Evolutionary conservation across 2,113 vertebrate genomes (phyloP).

Genomic region (Misgurnus mizolepis): DNA sequence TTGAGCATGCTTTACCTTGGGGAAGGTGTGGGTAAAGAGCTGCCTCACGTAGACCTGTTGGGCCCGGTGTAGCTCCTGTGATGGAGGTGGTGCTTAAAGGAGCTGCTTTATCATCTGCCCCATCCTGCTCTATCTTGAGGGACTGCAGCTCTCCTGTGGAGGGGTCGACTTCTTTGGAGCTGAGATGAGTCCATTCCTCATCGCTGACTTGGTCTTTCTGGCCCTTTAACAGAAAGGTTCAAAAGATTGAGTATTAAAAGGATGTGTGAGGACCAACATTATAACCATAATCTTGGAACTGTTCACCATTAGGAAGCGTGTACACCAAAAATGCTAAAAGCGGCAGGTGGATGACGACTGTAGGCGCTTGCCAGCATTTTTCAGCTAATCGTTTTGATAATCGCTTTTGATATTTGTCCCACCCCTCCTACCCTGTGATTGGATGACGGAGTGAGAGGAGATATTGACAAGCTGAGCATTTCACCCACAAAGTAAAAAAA

Average conservation of each 20-base stretch:
- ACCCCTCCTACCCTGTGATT: too few species aligned
- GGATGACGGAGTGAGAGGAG: too few species aligned
- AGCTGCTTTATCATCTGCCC: conserved; percentile 37
- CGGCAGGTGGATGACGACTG: too few species aligned
- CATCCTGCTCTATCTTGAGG: conserved; percentile 72
- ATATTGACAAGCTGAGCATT: too few species aligned
- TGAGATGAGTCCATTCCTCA: conserved; percentile 97
- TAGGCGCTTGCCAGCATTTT: too few species aligned
- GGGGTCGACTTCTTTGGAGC: conserved; percentile 92
- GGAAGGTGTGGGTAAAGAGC: conserved; percentile 94
- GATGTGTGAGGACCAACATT: too few species aligned
- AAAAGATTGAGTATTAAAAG: neutral
- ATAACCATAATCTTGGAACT: too few species aligned
- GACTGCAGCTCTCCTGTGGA: conserved; percentile 96
- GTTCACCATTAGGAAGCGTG: too few species aligned
- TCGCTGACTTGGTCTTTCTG: conserved; percentile 79
- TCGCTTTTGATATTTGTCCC: too few species aligned
- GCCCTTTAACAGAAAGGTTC: conserved; percentile 63
- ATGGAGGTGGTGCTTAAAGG: conserved; percentile 61
- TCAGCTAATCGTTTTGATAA: too few species aligned
- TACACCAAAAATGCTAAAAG: too few species aligned
- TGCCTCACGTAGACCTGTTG: conserved; percentile 87
- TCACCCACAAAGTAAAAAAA: too few species aligned
- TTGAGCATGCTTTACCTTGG: conserved; percentile 75
- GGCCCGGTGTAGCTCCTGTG: conserved; percentile 58